phyloP scores from a whole-genome alignment of 2,888 invertebrate genomes.

The Cheilosia impressa region DNA sequence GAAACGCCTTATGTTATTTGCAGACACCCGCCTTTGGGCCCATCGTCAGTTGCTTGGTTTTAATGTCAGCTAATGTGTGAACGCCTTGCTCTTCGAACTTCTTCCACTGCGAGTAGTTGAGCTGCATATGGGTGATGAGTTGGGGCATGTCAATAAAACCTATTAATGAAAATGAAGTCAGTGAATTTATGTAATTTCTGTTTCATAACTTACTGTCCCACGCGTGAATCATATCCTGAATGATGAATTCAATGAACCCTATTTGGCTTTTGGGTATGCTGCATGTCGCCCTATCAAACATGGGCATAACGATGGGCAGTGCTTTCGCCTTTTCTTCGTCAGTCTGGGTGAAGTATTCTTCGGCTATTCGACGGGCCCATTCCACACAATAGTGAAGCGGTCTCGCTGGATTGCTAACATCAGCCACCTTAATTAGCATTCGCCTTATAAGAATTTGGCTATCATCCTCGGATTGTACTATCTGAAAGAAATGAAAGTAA shows the following conservation, averaged over 20 bases:
- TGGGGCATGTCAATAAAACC: slow-evolving; percentile 97
- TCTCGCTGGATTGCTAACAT: slow-evolving; percentile 98
- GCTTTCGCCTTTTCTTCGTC: slow-evolving; percentile 96
- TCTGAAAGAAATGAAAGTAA: slow-evolving; percentile 71
- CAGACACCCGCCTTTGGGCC: slow-evolving; percentile 79
- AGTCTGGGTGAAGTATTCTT: slow-evolving; percentile 98
- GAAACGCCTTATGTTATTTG: slow-evolving; percentile 83
- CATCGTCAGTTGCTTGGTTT: slow-evolving; percentile 83
- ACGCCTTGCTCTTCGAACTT: slow-evolving; percentile 91
- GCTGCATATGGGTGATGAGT: slow-evolving; percentile 91
- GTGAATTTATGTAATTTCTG: not conserved
- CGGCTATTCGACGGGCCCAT: slow-evolving; percentile 97
- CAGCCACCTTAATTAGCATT: slow-evolving; percentile 99
- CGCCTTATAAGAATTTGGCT: slow-evolving; percentile 94
- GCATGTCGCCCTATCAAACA: slow-evolving; percentile 97
- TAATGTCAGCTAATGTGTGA: slow-evolving; percentile 89
- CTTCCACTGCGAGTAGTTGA: slow-evolving; percentile 96
- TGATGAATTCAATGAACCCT: slow-evolving; percentile 98
- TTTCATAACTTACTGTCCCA: slow-evolving; percentile 91
- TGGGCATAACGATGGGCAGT: slow-evolving; percentile 98
- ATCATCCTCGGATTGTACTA: slow-evolving; percentile 85
- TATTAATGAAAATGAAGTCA: slow-evolving; percentile 81
- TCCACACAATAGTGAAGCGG: slow-evolving; percentile 93
- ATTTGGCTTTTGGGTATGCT: slow-evolving; percentile 99
- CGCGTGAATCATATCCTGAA: slow-evolving; percentile 98